These are phyloP conservation scores for Cynopterus sphinx DNA, from an alignment of 2,797 vertebrate species.

Conservation along the genomic window DNA sequence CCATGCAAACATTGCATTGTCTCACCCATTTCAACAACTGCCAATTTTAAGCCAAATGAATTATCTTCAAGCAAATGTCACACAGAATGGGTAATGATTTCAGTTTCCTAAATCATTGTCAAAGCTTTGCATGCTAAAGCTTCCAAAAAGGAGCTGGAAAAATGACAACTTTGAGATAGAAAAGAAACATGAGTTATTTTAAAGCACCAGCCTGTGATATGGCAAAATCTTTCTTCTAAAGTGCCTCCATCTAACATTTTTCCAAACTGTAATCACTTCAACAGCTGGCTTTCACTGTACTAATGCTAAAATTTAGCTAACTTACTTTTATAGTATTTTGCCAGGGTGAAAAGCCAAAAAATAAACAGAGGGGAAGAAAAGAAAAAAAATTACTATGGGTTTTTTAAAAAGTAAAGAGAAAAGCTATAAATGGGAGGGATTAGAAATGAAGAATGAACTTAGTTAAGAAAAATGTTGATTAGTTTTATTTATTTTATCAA, in stretches of 20 bases:
- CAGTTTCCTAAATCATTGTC: conserved; percentile 57
- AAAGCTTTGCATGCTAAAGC: conserved; percentile 54
- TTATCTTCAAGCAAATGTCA: conserved; percentile 48
- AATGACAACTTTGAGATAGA: conserved; percentile 46
- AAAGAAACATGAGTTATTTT: conserved; percentile 49
- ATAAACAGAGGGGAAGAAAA: neutral
- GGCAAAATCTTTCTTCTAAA: neutral
- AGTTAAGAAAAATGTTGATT: neutral
- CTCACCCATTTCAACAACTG: neutral
- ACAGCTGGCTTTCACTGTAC: conserved; percentile 5
- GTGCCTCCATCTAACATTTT: neutral
- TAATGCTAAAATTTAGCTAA: conserved; percentile 48
- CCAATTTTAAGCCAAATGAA: conserved; percentile 25
- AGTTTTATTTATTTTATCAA: conserved; percentile 1
- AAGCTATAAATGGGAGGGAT: neutral
- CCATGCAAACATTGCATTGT: neutral
- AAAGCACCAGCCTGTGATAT: neutral
- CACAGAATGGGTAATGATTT: conserved; percentile 13
- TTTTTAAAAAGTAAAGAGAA: conserved; percentile 28
- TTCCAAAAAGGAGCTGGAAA: conserved; percentile 46
- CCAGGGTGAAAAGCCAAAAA: conserved; percentile 48
- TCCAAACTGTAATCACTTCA: conserved; percentile 27
- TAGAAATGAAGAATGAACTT: conserved; percentile 40
- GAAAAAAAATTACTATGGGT: conserved; percentile 13
- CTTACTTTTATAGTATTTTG: conserved; percentile 58